Conservation (phyloP, 2,113 vertebrate species). For the Pipra filicauda region DNA sequence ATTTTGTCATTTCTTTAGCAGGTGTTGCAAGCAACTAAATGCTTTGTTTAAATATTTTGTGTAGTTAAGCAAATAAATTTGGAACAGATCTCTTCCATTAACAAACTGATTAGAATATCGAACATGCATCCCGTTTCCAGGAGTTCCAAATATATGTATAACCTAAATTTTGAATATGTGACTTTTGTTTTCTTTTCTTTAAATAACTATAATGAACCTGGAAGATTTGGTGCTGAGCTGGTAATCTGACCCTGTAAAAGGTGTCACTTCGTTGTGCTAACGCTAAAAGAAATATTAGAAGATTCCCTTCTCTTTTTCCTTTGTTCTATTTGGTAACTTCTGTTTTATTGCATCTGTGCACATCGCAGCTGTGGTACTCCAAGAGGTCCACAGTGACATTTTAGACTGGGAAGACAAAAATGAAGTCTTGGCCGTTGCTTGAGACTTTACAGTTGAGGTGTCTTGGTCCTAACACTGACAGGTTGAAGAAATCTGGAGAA, state of each 20-base stretch:
- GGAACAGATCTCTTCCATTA: neutral
- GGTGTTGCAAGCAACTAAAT: neutral
- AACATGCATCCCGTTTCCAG: neutral
- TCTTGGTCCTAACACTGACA: neutral
- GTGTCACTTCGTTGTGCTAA: neutral
- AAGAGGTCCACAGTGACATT: neutral
- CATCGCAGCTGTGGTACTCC: neutral
- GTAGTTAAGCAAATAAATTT: slow-evolving; percentile 40
- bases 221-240: neutral
- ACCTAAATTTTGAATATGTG: neutral
- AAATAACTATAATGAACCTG: neutral
- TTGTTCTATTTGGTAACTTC: neutral
- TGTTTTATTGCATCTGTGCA: neutral
- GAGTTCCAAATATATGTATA: neutral
- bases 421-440: neutral
- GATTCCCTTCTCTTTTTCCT: neutral
- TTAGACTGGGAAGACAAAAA: neutral
- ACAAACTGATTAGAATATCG: slow-evolving; percentile 41
- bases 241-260: neutral
- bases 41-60: slow-evolving; percentile 25
- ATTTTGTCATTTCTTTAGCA: neutral
- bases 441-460: neutral
- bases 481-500: neutral
- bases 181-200: neutral
- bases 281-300: neutral